A percentile compares a stretch with the other conserved stretches of the same genome.
Evolutionary conservation across 2,888 invertebrate species (phyloP).

Genomic region (Zhengitettix transpicula): DNA sequence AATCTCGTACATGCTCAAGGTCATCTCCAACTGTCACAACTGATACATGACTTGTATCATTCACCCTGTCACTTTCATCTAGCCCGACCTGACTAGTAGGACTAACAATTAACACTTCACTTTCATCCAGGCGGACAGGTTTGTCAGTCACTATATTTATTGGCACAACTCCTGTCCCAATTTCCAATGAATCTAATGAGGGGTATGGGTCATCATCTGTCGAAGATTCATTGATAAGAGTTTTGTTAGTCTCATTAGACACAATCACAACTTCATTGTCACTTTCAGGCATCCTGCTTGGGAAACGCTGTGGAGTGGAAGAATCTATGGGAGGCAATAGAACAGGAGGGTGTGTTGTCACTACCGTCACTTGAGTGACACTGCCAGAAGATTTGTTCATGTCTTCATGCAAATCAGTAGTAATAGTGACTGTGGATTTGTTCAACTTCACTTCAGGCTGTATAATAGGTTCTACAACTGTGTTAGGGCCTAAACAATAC

Average conservation of each 20-base stretch:
- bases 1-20: slow-evolving; percentile 55
- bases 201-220: slow-evolving; percentile 58
- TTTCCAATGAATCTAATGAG: slow-evolving; percentile 58
- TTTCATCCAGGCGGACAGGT: slow-evolving; percentile 63
- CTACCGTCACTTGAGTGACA: slow-evolving; percentile 65
- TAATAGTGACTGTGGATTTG: slow-evolving; percentile 12
- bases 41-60: slow-evolving; percentile 76
- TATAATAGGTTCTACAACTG: slow-evolving; percentile 4
- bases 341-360: slow-evolving; percentile 64
- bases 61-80: slow-evolving; percentile 3
- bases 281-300: slow-evolving; percentile 8
- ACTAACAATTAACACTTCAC: slow-evolving; percentile 68
- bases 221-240: slow-evolving; percentile 46
- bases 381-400: slow-evolving; percentile 27
- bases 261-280: slow-evolving; percentile 63
- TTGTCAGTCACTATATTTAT: slow-evolving; percentile 17
- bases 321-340: slow-evolving; percentile 36
- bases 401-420: slow-evolving; percentile 8
- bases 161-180: slow-evolving; percentile 21
- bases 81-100: slow-evolving; percentile 36
- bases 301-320: background rate
- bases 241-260: slow-evolving; percentile 58
- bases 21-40: slow-evolving; percentile 79
- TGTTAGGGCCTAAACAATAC: background rate
- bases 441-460: slow-evolving; percentile 11